Base-by-base conservation (phyloP, 1,140 invertebrate species). In the Drosophila bipectinata region DNA sequence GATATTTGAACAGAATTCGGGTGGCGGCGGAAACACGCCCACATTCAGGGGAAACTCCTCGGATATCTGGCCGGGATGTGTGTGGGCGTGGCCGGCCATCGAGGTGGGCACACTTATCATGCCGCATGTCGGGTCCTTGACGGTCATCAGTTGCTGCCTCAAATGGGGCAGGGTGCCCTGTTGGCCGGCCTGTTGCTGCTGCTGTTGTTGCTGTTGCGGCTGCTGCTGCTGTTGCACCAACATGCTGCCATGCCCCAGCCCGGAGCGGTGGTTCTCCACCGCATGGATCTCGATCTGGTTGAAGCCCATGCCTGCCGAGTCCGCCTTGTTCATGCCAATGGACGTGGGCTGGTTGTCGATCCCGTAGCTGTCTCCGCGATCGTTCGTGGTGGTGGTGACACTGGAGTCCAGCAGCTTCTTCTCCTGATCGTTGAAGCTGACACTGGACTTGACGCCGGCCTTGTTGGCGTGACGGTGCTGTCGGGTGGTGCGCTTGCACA, bases 401-500 rank as follows among this genome's bases (percentile, higher is more conserved):
- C 95, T 95, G 14, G 95, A 94, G 80, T 96, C 96, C 28, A 97
- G 93, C 5, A 97, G 92, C 72, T 96, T 95, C 91, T 97, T 97
- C 79, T 97, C 96, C 91, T 97, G 96, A 58, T 97, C 96, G 15
- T 94, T 96, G 84, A 96, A 96, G 89, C 96, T 97, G 34, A 95
- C 93, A 81, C 96, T 97, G 1, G 94, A 94, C 87, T 95, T 95
- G 14, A 96, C 92, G 4, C 85, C 85, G n/a, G 88, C 79, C 64
- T 95, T 94, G 73, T 95, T 94, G 57, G 95, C 94, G 8, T 94
- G 92, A 2, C 94, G 91, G 48, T 94, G 92, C 57, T 87, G 90
- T 0, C 90, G 77, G 0, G 88, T 88, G 5, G 90, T 91, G 3
- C 90, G 74, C 5, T 94, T 93, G 64, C 94, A 95, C 7, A 95